Conservation (phyloP, 2,797 vertebrate species). For the Bradypodion pumilum region DNA sequence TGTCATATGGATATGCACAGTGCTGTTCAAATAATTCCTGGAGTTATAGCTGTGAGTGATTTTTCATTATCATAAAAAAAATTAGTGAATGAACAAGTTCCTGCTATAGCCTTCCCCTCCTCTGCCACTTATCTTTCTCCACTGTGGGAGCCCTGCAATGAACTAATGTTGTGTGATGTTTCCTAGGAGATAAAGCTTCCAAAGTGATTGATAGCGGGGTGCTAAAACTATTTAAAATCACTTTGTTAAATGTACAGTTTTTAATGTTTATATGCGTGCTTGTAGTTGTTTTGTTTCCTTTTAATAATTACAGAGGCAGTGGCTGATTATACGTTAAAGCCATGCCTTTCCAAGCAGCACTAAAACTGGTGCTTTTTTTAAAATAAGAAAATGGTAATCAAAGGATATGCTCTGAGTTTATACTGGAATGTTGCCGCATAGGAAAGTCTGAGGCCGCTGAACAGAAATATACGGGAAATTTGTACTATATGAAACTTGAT, state of each 20-base stretch:
- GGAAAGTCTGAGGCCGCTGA: neutral
- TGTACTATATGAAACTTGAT: too few species aligned
- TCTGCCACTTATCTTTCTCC: neutral
- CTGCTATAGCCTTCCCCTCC: too few species aligned
- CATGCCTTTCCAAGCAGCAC: neutral
- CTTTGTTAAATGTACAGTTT: neutral
- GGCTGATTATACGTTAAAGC: neutral
- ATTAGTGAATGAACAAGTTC: constrained; percentile 44
- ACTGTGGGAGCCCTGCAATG: neutral
- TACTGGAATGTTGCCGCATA: neutral
- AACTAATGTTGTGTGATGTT: neutral
- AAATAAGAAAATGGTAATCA: neutral
- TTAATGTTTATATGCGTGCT: neutral
- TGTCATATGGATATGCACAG: constrained; percentile 41
- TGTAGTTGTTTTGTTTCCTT: neutral
- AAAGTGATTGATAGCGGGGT: neutral
- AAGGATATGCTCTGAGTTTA: neutral
- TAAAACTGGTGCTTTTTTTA: neutral
- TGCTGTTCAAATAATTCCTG: neutral
- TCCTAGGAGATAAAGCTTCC: neutral
- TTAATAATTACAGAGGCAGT: neutral
- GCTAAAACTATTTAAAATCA: neutral
- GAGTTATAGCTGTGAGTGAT: constrained; percentile 66
- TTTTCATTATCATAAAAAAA: constrained; percentile 58
- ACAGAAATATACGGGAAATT: too few species aligned